phyloP scores from a whole-genome alignment of 2,113 vertebrate genomes.

The Larimichthys crocea region DNA sequence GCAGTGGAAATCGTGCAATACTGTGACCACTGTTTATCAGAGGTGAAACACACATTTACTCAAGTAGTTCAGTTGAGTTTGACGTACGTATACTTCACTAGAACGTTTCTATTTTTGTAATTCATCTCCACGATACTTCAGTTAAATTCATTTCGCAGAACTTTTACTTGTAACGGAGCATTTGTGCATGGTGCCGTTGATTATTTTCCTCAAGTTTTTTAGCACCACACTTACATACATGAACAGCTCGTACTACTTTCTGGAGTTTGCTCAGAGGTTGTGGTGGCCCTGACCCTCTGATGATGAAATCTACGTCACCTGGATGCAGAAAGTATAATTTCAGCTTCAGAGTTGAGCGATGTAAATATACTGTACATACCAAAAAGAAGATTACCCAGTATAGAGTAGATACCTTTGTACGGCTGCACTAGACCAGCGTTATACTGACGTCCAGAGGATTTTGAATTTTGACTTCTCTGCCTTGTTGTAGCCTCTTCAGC shows the following conservation, averaged over 20 bases:
- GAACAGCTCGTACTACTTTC: too few relatives aligned
- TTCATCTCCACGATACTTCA: background rate
- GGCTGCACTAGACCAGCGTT: too few relatives aligned
- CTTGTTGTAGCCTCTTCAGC: background rate
- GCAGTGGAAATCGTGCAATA: background rate
- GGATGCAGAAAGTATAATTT: too few relatives aligned
- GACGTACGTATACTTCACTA: background rate
- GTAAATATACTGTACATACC: background rate
- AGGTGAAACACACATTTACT: background rate
- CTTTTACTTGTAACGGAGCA: background rate
- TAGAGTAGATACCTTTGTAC: too few relatives aligned
- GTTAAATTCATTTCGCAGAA: background rate
- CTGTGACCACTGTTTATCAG: background rate
- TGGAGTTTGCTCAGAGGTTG: too few relatives aligned
- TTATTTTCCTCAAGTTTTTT: too few relatives aligned
- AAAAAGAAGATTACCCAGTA: too few relatives aligned
- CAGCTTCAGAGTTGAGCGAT: too few relatives aligned
- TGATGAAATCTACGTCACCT: too few relatives aligned
- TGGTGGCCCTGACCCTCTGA: too few relatives aligned
- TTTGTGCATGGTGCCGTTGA: background rate
- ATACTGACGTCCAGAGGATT: too few relatives aligned
- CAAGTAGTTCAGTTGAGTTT: background rate
- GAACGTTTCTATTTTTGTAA: background rate
- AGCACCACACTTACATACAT: too few relatives aligned
- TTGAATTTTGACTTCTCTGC: background rate